Evolutionary conservation across 2,888 invertebrate genomes (phyloP).

Genomic region (Blastobasis lacticolella): DNA sequence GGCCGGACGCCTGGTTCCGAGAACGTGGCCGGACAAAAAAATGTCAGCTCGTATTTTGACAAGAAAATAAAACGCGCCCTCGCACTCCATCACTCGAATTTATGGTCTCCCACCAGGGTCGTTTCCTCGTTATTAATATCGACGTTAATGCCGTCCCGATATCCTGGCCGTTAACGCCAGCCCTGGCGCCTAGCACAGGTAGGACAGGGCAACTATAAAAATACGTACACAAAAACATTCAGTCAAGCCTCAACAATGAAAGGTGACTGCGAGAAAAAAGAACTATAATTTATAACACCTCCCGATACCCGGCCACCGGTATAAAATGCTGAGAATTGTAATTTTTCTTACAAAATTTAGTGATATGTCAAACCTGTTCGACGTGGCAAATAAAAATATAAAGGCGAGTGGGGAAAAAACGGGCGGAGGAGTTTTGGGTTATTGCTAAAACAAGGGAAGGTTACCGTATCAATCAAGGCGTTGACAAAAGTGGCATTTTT

Average conservation of each 20-base stretch:
- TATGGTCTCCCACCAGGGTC: conserved; percentile 46
- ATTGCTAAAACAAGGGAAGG: conserved; percentile 73
- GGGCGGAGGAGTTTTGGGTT: conserved; percentile 49
- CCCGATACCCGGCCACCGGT: conserved; percentile 54
- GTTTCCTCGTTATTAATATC: conserved; percentile 68
- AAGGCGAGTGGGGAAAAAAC: conserved; percentile 46
- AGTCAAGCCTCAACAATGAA: conserved; percentile 54
- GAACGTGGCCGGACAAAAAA: conserved; percentile 25
- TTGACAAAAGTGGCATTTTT: conserved; percentile 67
- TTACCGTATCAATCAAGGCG: conserved; percentile 71
- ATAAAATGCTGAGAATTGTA: conserved; percentile 63
- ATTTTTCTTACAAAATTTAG: conserved; percentile 72
- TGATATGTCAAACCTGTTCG: conserved; percentile 70
- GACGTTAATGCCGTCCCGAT: conserved; percentile 68
- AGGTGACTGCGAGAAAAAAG: conserved; percentile 52
- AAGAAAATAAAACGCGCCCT: conserved; percentile 39
- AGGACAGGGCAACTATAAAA: conserved; percentile 48
- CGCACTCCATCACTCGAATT: conserved; percentile 51
- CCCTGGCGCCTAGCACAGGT: conserved; percentile 72
- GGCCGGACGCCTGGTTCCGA: conserved; percentile 8
- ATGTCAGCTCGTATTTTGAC: conserved; percentile 51
- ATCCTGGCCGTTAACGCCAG: conserved; percentile 69
- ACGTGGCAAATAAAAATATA: conserved; percentile 70
- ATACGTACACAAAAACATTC: conserved; percentile 54
- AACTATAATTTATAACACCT: conserved; percentile 62